Base-by-base conservation (phyloP, 2,888 invertebrate species). In the Thymelicus lineola region DNA sequence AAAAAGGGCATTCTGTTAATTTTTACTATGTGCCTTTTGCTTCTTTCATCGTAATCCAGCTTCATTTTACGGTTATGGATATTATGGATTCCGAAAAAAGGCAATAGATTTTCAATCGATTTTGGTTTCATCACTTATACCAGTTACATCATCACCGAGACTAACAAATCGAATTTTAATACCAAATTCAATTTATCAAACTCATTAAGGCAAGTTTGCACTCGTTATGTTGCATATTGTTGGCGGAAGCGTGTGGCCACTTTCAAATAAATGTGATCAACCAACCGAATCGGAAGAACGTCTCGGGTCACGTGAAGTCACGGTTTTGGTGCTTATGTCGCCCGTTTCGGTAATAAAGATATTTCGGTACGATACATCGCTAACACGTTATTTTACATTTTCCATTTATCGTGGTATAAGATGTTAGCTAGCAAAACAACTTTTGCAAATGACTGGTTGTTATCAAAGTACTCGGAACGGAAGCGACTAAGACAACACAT, bases 201-300 rank as follows among this genome's bases (percentile, higher is more conserved):
- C 12, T 57, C 36, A 38, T 63, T 63, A 63, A 53, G 9, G 62
- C 55, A 46, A 58, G 15, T 69, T 69, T 58, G 62, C 68, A 62
- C 61, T 58, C 57, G 48, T 58, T 36, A 62, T 20, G 42, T 50
- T 45, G 45, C 57, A 48, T 67, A 38, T 67, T 46, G 62, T 42
- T 20, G 46, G 17, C 68, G 68, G 68, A 63, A 69, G 53, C n/a
- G 62, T 57, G 10, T 62, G 46, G 17, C 55, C 17, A 57, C 68
- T 69, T 69, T 69, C 68, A 58, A 69, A 69, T 66, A 62, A 63
- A 63, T 63, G 35, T 58, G 48, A 61, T 62, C 57, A 62, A 68
- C 68, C 35, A 55, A 62, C 55, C 68, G 62, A 68, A 68, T 68
- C 62, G 46, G 53, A 46, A 61, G 55, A 68, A 61, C 67, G 67